Evolutionary conservation across 2,888 invertebrate species (phyloP).

Genomic region (Coecobrya sp.): DNA sequence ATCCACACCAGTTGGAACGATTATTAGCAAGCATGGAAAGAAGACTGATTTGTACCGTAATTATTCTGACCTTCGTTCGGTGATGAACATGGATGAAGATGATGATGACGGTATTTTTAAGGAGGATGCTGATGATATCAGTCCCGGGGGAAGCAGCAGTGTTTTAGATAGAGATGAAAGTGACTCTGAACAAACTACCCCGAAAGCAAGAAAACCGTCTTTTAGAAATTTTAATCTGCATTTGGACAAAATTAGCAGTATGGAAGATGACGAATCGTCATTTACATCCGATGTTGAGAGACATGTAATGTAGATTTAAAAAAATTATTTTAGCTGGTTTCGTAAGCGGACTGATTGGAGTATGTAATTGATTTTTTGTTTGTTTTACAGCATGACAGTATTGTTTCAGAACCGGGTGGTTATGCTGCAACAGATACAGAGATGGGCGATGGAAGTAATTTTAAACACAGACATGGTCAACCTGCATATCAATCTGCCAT

Average conservation of each 20-base stretch:
- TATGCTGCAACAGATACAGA: conserved; percentile 80
- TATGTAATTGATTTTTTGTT: conserved; percentile 1
- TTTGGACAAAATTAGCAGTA: conserved; percentile 85
- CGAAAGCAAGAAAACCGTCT: conserved; percentile 81
- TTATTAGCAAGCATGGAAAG: conserved; percentile 81
- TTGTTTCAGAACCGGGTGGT: conserved; percentile 86
- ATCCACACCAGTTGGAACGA: conserved; percentile 86
- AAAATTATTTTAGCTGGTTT: background rate
- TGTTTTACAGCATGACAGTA: conserved; percentile 84
- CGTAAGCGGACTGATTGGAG: background rate
- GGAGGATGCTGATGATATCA: conserved; percentile 64
- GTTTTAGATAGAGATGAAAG: conserved; percentile 73
- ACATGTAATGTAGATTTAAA: conserved; percentile 79
- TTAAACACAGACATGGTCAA: conserved; percentile 85
- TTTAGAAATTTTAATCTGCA: conserved; percentile 85
- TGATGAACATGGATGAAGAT: conserved; percentile 76
- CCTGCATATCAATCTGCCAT: conserved; percentile 86
- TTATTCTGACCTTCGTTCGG: conserved; percentile 80
- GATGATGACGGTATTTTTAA: conserved; percentile 79
- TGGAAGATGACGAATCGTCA: conserved; percentile 85
- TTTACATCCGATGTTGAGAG: conserved; percentile 84
- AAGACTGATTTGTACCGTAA: conserved; percentile 84
- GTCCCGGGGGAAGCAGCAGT: conserved; percentile 57
- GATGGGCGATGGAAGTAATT: conserved; percentile 83
- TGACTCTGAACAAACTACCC: conserved; percentile 76